Conservation (phyloP, 2,113 vertebrate genomes). For the Stercorarius parasiticus region DNA sequence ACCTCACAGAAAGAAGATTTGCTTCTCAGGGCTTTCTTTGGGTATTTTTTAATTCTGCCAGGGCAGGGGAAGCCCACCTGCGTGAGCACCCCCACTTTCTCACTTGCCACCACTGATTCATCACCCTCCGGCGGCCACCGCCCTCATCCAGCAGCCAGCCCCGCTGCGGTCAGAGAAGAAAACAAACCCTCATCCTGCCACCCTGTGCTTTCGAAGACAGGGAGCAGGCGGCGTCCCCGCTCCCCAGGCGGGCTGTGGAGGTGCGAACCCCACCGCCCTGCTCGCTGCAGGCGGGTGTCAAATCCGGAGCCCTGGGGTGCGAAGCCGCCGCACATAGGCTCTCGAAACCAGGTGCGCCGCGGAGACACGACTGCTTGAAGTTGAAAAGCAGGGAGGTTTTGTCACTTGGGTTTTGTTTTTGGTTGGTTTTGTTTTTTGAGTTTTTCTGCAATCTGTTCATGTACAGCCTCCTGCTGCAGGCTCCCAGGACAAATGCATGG, state of each 20-base stretch:
- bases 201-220: neutral
- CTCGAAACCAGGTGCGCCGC: neutral
- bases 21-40: neutral
- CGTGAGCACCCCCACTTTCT: rapidly evolving
- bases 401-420: neutral
- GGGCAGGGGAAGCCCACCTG: neutral
- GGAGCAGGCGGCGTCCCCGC: neutral
- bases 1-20: neutral
- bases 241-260: rapidly evolving
- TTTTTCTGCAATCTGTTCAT: neutral
- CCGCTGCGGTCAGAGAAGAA: neutral
- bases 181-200: neutral
- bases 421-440: neutral
- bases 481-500: neutral
- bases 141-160: neutral
- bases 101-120: neutral
- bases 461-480: neutral
- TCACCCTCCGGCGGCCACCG: neutral
- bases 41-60: neutral
- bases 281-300: neutral
- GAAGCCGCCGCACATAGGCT: neutral
- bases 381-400: neutral
- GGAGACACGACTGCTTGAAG: rapidly evolving
- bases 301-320: neutral
- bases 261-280: neutral